Percentiles rank a stretch among this genome's conserved stretches.
phyloP scores from a whole-genome alignment of 2,888 invertebrate species.

The Nebria salina region DNA sequence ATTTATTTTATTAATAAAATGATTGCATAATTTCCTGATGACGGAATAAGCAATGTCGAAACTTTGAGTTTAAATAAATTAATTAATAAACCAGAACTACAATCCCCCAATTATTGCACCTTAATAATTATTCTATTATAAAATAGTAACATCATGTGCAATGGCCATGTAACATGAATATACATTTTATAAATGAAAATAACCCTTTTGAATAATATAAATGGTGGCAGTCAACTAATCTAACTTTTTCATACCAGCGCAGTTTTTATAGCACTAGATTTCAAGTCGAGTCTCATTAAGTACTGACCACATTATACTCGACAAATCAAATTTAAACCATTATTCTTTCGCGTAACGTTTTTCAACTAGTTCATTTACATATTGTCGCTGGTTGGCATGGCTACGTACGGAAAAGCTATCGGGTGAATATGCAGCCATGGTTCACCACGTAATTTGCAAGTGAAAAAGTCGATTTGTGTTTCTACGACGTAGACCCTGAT shows the following conservation, averaged over 20 bases:
- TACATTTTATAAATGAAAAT: background rate
- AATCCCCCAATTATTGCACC: too few relatives aligned
- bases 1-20: too few relatives aligned
- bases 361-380: background rate
- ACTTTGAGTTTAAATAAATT: too few relatives aligned
- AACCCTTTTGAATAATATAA: background rate
- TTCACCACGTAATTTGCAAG: background rate
- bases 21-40: too few relatives aligned
- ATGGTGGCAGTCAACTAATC: background rate
- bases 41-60: too few relatives aligned
- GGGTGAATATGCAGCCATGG: background rate
- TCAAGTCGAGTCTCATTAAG: background rate
- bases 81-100: too few relatives aligned
- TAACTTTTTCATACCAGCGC: background rate
- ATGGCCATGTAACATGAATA: background rate
- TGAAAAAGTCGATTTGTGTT: background rate
- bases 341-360: background rate
- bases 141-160: too few relatives aligned
- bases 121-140: too few relatives aligned
- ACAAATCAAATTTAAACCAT: background rate
- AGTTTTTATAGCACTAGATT: background rate
- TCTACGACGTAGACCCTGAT: constrained; percentile 10
- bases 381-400: background rate
- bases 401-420: background rate
- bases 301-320: background rate